Percentiles rank a stretch among this genome's conserved stretches.
phyloP scores from a whole-genome alignment of 2,113 vertebrate genomes.

The Stigmatopora argus region DNA sequence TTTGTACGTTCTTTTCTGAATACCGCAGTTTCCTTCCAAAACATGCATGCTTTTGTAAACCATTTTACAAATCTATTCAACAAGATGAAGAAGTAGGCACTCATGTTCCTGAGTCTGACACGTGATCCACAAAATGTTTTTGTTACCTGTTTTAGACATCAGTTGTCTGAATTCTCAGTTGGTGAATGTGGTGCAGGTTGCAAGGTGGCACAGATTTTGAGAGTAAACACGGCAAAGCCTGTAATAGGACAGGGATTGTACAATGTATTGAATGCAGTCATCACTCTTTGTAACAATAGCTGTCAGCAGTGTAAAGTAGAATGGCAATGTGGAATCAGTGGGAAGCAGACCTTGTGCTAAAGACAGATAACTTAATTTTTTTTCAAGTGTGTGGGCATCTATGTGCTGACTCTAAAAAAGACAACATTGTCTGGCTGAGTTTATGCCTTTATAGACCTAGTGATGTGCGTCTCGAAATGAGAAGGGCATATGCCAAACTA shows the following conservation, averaged over 20 bases:
- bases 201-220: neutral
- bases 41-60: too few species aligned
- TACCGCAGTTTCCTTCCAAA: too few species aligned
- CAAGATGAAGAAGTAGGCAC: too few species aligned
- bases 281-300: conserved; percentile 1
- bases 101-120: neutral
- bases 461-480: neutral
- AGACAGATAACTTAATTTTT: neutral
- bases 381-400: neutral
- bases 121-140: neutral
- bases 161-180: neutral
- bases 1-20: neutral
- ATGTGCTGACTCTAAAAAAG: neutral
- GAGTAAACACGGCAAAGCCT: neutral
- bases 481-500: neutral
- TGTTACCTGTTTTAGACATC: neutral
- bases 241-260: neutral
- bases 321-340: neutral
- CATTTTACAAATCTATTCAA: too few species aligned
- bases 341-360: neutral
- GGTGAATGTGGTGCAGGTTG: neutral
- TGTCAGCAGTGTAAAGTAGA: neutral
- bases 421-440: neutral
- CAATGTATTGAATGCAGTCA: neutral
- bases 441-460: neutral